These are phyloP conservation scores for Tanytarsus gracilentus DNA, from an alignment of 2,888 invertebrate genomes.

Conservation along the genomic window DNA sequence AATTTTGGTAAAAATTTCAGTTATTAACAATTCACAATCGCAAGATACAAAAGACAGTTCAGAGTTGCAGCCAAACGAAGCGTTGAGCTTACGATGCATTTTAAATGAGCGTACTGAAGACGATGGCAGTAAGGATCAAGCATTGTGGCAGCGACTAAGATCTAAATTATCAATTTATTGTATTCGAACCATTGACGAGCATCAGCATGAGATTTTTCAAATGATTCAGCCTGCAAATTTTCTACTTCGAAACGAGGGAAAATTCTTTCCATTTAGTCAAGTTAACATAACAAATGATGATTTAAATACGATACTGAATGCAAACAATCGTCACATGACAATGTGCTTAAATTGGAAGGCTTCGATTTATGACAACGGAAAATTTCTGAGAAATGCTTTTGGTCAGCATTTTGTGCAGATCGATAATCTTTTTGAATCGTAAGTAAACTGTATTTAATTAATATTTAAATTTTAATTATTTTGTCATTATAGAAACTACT, in stretches of 20 bases:
- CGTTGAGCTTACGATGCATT: constrained; percentile 40
- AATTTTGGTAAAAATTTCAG: background rate
- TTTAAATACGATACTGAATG: constrained; percentile 39
- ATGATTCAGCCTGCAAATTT: constrained; percentile 39
- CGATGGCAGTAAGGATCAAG: constrained; percentile 1
- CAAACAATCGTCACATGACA: constrained; percentile 39
- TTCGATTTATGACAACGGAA: constrained; percentile 35
- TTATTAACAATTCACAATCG: constrained; percentile 7
- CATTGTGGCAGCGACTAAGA: constrained; percentile 31
- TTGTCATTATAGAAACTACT: constrained; percentile 31
- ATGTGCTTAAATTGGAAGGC: constrained; percentile 40
- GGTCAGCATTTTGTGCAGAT: constrained; percentile 41
- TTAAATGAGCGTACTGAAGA: constrained; percentile 33
- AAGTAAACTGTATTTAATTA: constrained; percentile 14
- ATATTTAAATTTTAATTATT: background rate
- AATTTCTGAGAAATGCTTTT: constrained; percentile 34
- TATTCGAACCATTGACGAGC: constrained; percentile 34
- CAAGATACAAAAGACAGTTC: background rate
- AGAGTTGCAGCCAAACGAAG: constrained; percentile 34
- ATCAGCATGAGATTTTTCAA: constrained; percentile 34
- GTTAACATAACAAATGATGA: constrained; percentile 39
- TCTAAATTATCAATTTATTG: constrained; percentile 36
- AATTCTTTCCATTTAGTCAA: constrained; percentile 36
- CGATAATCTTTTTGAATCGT: constrained; percentile 39
- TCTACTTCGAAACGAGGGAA: constrained; percentile 41